Evolutionary conservation across 2,888 invertebrate genomes (phyloP), one percentile per base, ranked within the genome.

Genomic region (Copidosoma aretas): DNA sequence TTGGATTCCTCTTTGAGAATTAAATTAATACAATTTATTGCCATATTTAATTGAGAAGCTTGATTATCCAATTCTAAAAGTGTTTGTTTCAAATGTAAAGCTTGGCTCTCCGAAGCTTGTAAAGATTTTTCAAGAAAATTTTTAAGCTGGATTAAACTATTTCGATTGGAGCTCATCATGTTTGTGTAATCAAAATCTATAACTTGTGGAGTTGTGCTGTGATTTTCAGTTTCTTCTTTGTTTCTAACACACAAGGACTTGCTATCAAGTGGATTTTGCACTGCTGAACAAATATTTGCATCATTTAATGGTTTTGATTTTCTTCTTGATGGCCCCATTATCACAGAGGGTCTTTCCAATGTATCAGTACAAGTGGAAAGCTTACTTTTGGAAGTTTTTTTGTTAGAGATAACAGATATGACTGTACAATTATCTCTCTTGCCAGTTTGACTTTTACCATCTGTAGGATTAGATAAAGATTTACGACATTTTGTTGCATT

Each of bases 61-160:
- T 68, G 68, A n/a, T 66, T 51, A 53, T 68, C 65, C n/a, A 60
- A 60, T 4, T 60, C 57, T 66, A 57, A 25, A 64, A 68, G 54
- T 39, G 71, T 67, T 25, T 64, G 41, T 43, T 68, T 64, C n/a
- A 71, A 25, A n/a, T 25, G 14, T 10, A 15, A 22, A 15, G 46
- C 25, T 52, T 61, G 61, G 19, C 24, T 19, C 32, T 61, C 53
- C 10, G 25, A 39, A 32, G 61, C 39, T 51, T 51, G 21, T 22
- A 52, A 54, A 52, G 71, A 69, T 22, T 67, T 51, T 46, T 71
- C 71, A 19, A 71, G 59, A 53, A 57, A 69, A 17, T 14, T 32
- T 60, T 67, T 68, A 0, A 69, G 46, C 58, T 71, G 62, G 1
- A 19, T 25, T 1, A 62, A 49, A 60, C 17, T 15, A 53, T 22